phyloP scores from a whole-genome alignment of 2,888 invertebrate genomes.

The Noctuana brunneofusca region DNA sequence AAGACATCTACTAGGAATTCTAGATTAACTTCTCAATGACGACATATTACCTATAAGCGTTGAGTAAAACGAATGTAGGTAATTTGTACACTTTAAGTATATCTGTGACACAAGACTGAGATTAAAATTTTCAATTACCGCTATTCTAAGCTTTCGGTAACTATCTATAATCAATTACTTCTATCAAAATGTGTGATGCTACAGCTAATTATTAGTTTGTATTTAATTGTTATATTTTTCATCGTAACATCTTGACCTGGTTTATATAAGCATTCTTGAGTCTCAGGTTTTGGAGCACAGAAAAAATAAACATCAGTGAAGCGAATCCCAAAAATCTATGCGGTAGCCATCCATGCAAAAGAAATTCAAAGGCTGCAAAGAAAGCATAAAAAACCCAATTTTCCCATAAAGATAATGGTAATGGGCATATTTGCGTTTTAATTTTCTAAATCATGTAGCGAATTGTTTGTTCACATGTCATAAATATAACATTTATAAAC shows the following conservation, averaged over 20 bases:
- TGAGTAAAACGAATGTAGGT: background rate
- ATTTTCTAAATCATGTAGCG: conserved; percentile 29
- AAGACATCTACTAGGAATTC: conserved; percentile 11
- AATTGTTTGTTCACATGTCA: conserved; percentile 48
- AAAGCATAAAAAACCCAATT: conserved; percentile 12
- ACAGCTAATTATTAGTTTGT: no score
- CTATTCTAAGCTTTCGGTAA: no score
- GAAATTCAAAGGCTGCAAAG: conserved; percentile 1
- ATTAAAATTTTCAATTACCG: no score
- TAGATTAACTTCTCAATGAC: conserved; percentile 22
- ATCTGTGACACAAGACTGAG: no score
- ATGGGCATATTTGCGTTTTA: conserved; percentile 31
- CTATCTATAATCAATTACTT: no score
- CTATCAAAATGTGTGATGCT: no score
- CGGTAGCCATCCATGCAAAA: conserved; percentile 20
- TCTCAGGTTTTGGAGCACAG: background rate
- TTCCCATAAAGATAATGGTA: conserved; percentile 30
- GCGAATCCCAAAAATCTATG: conserved; percentile 10
- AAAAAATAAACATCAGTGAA: conserved; percentile 13
- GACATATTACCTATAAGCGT: background rate
- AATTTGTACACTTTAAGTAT: no score
- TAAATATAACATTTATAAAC: conserved; percentile 59
- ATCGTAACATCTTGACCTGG: background rate
- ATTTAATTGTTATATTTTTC: background rate
- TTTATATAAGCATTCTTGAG: background rate